phyloP scores from a whole-genome alignment of 2,797 vertebrate species.

The Ptychadena robeensis region DNA sequence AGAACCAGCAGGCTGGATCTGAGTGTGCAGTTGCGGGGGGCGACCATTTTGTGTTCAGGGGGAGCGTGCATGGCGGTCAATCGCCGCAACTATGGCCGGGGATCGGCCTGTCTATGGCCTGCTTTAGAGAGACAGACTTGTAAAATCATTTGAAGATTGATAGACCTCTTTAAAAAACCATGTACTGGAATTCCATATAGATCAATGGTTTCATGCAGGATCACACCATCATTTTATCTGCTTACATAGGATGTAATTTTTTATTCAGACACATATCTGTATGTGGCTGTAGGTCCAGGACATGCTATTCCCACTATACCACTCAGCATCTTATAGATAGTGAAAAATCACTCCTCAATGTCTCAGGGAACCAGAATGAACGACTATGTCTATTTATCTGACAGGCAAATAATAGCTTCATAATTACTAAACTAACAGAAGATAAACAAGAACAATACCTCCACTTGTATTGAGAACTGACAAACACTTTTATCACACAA shows the following conservation, averaged over 20 bases:
- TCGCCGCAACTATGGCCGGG: no score
- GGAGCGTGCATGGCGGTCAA: no score
- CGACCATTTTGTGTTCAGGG: no score
- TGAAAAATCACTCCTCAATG: constrained; percentile 7
- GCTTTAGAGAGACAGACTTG: no score
- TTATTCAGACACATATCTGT: background rate
- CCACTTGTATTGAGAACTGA: constrained; percentile 10
- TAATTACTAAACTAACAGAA: constrained; percentile 42
- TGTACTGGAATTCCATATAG: no score
- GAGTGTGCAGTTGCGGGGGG: no score
- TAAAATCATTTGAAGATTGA: no score
- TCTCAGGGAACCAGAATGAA: constrained; percentile 17
- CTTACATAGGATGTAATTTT: background rate
- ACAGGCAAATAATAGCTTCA: constrained; percentile 37
- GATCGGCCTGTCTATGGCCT: no score
- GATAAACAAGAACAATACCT: constrained; percentile 33
- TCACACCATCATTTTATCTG: no score
- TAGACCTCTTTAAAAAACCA: no score
- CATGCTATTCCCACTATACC: background rate
- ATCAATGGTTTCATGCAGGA: no score
- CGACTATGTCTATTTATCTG: constrained; percentile 38
- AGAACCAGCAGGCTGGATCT: no score
- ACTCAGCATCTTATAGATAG: constrained; percentile 18
- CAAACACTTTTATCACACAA: constrained; percentile 40
- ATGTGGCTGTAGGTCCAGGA: background rate